Percentiles rank a stretch among this genome's conserved stretches.
Evolutionary conservation across 2,113 vertebrate genomes (phyloP).

Genomic region (Reinhardtius hippoglossoides): DNA sequence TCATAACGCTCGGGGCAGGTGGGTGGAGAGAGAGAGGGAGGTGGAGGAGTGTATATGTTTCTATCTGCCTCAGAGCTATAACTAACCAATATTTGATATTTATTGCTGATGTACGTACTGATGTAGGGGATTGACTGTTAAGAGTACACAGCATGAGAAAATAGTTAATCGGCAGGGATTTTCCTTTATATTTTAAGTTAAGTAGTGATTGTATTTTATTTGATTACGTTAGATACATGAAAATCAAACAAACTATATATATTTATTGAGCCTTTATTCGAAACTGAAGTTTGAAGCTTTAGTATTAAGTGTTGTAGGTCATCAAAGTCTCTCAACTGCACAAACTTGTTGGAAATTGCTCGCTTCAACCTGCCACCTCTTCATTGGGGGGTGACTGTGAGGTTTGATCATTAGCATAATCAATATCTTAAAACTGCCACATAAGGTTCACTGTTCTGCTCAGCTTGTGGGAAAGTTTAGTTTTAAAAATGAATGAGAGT

Average conservation of each 20-base stretch:
- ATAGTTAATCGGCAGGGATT: not conserved
- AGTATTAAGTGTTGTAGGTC: not conserved
- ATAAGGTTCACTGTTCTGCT: not conserved
- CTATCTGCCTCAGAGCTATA: conserved; percentile 7
- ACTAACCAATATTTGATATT: not conserved
- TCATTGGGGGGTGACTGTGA: no score
- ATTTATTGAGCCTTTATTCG: no score
- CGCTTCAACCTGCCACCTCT: not conserved
- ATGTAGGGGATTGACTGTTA: not conserved
- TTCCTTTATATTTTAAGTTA: not conserved
- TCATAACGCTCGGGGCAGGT: conserved; percentile 52
- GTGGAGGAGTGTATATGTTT: conserved; percentile 22
- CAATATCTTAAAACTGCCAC: not conserved
- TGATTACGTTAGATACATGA: no score
- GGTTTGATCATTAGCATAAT: not conserved
- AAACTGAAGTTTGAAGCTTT: no score
- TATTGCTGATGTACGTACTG: not conserved
- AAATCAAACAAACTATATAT: no score
- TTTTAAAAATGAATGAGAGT: not conserved
- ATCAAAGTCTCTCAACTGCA: not conserved
- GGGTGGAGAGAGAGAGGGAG: conserved; percentile 44
- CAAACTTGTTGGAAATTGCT: not conserved
- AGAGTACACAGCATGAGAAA: not conserved
- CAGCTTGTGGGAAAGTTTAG: not conserved
- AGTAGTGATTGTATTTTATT: not conserved